Conservation (phyloP, 2,113 vertebrate genomes). For the Leucopsar rothschildi region DNA sequence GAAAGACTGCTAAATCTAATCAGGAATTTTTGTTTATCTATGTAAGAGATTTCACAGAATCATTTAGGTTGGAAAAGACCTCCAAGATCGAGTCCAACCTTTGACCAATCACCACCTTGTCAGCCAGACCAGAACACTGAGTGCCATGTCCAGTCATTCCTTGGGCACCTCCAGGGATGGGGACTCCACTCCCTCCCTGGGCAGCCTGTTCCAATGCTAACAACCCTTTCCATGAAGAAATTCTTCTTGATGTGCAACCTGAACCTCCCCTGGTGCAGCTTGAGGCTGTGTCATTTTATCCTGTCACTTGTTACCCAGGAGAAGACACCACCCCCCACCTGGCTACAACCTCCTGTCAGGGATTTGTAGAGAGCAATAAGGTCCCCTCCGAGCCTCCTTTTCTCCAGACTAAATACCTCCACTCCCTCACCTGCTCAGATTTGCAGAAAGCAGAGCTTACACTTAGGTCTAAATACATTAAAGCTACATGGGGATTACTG, state of each 20-base stretch:
- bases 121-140: not conserved
- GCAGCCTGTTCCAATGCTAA: not conserved
- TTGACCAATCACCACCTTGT: not conserved
- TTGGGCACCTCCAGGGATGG: not conserved
- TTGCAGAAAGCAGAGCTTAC: not conserved
- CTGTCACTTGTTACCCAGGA: not conserved
- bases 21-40: not conserved
- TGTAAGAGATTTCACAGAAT: not conserved
- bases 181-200: not conserved
- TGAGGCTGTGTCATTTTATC: not conserved
- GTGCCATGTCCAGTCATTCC: not conserved
- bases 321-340: not conserved
- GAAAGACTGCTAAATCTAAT: not conserved
- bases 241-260: not conserved
- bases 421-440: not conserved
- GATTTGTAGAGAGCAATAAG: not conserved
- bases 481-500: not conserved
- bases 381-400: not conserved
- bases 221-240: not conserved
- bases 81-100: not conserved
- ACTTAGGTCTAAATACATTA: not conserved
- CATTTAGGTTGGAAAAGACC: not conserved
- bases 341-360: not conserved
- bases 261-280: not conserved
- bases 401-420: not conserved